phyloP scores from a whole-genome alignment of 2,888 invertebrate genomes.

The Phrixothrix hirtus region DNA sequence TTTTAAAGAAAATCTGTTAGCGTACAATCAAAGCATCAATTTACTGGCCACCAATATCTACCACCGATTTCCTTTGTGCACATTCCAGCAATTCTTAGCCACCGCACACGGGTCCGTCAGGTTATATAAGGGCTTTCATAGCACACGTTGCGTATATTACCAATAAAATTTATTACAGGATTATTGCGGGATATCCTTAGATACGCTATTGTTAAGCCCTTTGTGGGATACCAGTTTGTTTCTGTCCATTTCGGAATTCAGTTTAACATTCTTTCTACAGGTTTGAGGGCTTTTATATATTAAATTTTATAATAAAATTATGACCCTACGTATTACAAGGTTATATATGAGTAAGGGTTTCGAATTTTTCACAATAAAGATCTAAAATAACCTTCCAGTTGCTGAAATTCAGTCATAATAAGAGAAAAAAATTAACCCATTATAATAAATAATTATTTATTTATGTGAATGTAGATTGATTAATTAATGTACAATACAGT shows the following conservation, averaged over 20 bases:
- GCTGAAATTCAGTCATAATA: no score
- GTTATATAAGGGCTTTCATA: constrained; percentile 21
- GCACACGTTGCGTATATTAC: constrained; percentile 21
- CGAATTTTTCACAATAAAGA: no score
- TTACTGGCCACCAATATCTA: constrained; percentile 17
- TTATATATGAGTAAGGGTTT: neutral
- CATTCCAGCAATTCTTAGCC: constrained; percentile 16
- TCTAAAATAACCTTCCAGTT: no score
- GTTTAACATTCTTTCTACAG: constrained; percentile 11
- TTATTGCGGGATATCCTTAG: constrained; percentile 16
- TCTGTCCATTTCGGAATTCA: constrained; percentile 7
- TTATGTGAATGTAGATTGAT: no score
- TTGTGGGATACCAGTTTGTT: constrained; percentile 13
- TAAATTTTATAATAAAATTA: constrained; percentile 6
- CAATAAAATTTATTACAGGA: constrained; percentile 21
- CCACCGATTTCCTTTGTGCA: constrained; percentile 19
- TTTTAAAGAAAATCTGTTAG: constrained; percentile 14
- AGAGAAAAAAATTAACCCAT: no score
- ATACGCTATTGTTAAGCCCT: constrained; percentile 16
- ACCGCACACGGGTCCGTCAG: constrained; percentile 10
- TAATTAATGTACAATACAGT: no score
- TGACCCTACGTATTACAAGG: neutral
- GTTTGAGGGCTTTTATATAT: neutral
- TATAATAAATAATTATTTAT: no score
- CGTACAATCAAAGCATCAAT: constrained; percentile 20